Base-by-base conservation (phyloP, 2,888 invertebrate genomes). In the Ormyrus thymus region DNA sequence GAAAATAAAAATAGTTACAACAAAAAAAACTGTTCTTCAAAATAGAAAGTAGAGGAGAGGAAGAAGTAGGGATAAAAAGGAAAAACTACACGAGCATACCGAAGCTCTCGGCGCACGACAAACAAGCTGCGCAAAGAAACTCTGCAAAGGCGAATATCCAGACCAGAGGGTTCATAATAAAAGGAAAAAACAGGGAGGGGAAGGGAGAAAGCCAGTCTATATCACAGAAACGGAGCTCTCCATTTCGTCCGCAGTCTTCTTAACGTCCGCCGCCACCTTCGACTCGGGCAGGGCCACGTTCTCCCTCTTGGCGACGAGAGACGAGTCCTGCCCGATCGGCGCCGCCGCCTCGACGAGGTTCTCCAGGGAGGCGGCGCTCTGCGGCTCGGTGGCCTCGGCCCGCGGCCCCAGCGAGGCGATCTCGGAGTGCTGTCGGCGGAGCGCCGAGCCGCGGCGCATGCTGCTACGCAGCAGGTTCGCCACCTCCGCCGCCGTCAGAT, bases 381-480 rank as follows among this genome's bases (percentile, higher is more conserved):
- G 84, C 6, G 76, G 65, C n/a, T 29, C 58, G 68, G 29, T 29
- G 29, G 89, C 89, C 81, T 88, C 88, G 61, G 89, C 89, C 79
- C 89, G 86, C 84, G 89, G 89, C 70, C 89, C 89, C 43, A 87
- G 84, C 65, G 89, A 90, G 10, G 86, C 86, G 50, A 87, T 86
- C n/a, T 80, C 83, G 46, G 83, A 83, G 6, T 74, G 65, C n/a
- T 29, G 68, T 46, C 89, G 85, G 55, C 89, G 66, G 3, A 90
- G 85, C 15, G 43, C n/a, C 2, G 90, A 90, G 71, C 92, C 91
- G 29, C 92, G 88, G 68, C 93, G 89, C 80, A 93, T 92, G 84
- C 93, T 93, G 84, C 92, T 92, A 45, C 93, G 89, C 71, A 93
- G 85, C 51, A 93, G 90, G 79, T 91, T 92, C 11, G 93, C 93